phyloP scores from a whole-genome alignment of 1,140 invertebrate species.

The Matsumurasca onukii region DNA sequence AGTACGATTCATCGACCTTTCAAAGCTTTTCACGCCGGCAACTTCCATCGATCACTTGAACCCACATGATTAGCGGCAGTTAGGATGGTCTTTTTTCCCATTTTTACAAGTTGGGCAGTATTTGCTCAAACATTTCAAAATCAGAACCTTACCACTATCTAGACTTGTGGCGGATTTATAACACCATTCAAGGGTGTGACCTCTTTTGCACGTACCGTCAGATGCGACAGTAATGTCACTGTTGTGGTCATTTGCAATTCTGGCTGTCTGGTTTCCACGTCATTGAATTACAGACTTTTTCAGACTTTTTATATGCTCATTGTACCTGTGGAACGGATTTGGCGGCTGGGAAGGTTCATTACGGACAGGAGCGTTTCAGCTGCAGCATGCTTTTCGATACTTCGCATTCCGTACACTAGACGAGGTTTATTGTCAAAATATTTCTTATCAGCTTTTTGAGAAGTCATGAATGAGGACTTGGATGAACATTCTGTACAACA shows the following conservation, averaged over 20 bases:
- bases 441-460: neutral
- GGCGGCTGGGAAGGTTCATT: conserved; percentile 1
- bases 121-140: conserved; percentile 10
- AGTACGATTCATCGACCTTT: neutral
- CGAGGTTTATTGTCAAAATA: conserved; percentile 4
- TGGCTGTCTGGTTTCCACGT: conserved; percentile 3
- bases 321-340: neutral
- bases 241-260: conserved; percentile 19
- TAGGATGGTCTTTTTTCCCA: neutral
- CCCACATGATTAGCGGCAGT: conserved; percentile 38
- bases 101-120: conserved; percentile 24
- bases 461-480: conserved; percentile 11
- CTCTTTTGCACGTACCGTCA: conserved; percentile 28
- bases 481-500: conserved; percentile 8
- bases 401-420: conserved; percentile 12
- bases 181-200: conserved; percentile 9
- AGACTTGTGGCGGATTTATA: conserved; percentile 19
- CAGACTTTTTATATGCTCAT: neutral
- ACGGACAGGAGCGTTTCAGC: conserved; percentile 14
- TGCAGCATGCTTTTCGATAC: conserved; percentile 24
- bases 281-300: conserved; percentile 27
- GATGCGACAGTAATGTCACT: conserved; percentile 10
- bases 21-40: neutral
- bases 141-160: conserved; percentile 34
- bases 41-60: conserved; percentile 38